phyloP scores from a whole-genome alignment of 2,113 vertebrate species.

The Nothoprocta perdicaria region DNA sequence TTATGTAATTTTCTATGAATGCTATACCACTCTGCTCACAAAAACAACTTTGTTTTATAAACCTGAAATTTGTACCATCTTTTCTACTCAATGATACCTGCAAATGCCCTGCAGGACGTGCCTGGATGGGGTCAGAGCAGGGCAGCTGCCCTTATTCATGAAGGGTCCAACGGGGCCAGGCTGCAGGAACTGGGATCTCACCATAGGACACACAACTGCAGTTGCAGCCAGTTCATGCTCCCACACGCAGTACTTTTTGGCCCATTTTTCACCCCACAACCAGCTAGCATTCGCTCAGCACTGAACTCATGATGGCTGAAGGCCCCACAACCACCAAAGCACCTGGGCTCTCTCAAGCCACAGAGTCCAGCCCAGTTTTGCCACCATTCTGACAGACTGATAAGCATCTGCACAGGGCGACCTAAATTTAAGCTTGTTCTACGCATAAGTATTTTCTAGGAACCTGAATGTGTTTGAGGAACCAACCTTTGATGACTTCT shows the following conservation, averaged over 20 bases:
- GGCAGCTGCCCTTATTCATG: rapidly evolving
- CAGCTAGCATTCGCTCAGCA: background rate
- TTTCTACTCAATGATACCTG: background rate
- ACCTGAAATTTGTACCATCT: background rate
- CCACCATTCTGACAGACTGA: background rate
- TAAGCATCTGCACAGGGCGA: background rate
- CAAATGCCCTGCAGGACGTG: slow-evolving; percentile 8
- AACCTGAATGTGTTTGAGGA: background rate
- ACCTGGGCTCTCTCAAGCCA: background rate
- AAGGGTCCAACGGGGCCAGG: background rate
- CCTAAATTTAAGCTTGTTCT: background rate
- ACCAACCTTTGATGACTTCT: background rate
- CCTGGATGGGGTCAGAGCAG: background rate
- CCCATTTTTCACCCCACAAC: background rate
- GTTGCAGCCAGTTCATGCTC: background rate
- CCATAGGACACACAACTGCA: background rate
- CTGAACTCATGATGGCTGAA: background rate
- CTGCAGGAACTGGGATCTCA: background rate
- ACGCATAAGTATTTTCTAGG: background rate
- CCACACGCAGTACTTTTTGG: background rate
- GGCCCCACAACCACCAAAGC: background rate
- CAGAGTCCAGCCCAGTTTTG: background rate
- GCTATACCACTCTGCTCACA: background rate
- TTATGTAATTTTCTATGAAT: background rate
- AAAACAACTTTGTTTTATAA: background rate